Evolutionary conservation across 2,797 vertebrate species (phyloP).

Genomic region (Chaetophractus vellerosus): DNA sequence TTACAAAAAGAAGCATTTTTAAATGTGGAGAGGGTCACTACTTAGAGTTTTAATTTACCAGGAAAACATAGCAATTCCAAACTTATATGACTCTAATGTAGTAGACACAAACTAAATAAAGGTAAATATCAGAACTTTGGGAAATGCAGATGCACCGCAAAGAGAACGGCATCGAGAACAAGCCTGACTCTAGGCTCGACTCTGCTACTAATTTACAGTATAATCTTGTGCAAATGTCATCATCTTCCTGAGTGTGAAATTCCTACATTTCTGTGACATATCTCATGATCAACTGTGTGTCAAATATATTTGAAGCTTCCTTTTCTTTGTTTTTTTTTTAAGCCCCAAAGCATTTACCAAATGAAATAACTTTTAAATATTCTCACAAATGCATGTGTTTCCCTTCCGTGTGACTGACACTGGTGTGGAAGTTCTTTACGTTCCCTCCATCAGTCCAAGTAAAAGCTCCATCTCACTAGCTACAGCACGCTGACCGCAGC

Average conservation of each 20-base stretch:
- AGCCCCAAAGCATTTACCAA: neutral
- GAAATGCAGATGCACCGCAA: neutral
- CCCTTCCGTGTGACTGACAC: neutral
- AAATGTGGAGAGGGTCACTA: neutral
- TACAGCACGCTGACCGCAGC: neutral
- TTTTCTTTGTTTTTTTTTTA: slow-evolving; percentile 1
- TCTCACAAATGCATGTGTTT: neutral
- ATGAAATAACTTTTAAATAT: neutral
- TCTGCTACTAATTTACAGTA: neutral
- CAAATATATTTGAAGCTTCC: neutral
- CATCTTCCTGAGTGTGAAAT: slow-evolving; percentile 35
- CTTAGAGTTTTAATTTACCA: neutral
- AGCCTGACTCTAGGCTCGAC: neutral
- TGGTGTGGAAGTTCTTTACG: neutral
- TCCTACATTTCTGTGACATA: neutral
- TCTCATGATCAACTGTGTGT: neutral
- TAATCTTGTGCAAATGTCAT: neutral
- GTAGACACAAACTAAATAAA: neutral
- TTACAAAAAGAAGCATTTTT: neutral
- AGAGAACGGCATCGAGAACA: neutral
- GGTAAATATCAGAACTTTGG: neutral
- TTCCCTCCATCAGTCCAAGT: neutral
- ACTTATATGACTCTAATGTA: neutral
- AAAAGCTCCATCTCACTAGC: neutral
- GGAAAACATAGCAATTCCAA: slow-evolving; percentile 25